Percentiles rank a stretch among this genome's conserved stretches.
These are phyloP conservation scores for Perdita meconis DNA, from an alignment of 2,888 invertebrate genomes.

Conservation along the genomic window DNA sequence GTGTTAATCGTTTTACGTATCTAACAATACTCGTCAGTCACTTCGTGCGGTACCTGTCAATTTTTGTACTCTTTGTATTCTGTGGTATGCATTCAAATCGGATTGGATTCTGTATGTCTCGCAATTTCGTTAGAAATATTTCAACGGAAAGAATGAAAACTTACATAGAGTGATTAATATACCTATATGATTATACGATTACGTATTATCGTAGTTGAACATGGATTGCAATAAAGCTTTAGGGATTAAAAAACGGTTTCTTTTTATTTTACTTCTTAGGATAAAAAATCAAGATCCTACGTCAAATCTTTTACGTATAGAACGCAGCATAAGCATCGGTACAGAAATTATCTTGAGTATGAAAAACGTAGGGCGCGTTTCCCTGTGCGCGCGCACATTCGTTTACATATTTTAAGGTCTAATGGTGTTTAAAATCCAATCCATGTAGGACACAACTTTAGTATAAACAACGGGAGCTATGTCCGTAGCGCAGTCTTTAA, in stretches of 20 bases:
- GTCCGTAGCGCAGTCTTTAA: conserved; percentile 80
- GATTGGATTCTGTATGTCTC: too few relatives aligned
- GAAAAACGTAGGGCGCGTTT: too few relatives aligned
- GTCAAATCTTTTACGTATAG: neutral
- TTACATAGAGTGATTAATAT: neutral
- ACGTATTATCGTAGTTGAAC: conserved; percentile 3
- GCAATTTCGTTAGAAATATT: conserved; percentile 5
- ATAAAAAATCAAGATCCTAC: too few relatives aligned
- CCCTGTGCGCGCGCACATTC: too few relatives aligned
- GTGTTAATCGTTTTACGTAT: neutral
- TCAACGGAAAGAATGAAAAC: neutral
- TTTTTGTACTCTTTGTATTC: neutral
- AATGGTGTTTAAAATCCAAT: conserved; percentile 84
- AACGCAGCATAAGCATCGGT: neutral
- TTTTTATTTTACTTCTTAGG: too few relatives aligned
- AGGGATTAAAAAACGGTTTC: too few relatives aligned
- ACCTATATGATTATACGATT: too few relatives aligned
- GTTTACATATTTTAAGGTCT: conserved; percentile 36
- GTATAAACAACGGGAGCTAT: conserved; percentile 84
- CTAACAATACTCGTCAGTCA: neutral
- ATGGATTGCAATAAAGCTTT: neutral
- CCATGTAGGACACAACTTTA: conserved; percentile 81
- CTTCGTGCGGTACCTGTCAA: neutral
- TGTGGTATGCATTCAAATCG: neutral
- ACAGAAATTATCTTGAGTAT: neutral